Base-by-base conservation (phyloP, 2,797 vertebrate genomes). In the Rousettus madagascariensis region DNA sequence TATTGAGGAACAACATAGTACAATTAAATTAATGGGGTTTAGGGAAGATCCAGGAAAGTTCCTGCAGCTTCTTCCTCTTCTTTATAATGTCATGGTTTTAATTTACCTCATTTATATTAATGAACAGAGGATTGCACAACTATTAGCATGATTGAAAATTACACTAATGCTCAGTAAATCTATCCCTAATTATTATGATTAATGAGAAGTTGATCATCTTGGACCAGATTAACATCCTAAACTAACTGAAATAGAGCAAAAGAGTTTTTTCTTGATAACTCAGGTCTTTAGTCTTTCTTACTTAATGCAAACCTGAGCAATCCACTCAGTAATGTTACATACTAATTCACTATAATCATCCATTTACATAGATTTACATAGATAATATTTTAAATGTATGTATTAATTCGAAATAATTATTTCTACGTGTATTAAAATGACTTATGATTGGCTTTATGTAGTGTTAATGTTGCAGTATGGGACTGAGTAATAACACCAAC, bases 61-160 rank as follows among this genome's bases (percentile, higher is more conserved):
- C 86, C 87, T 49, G 26, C 94, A 97, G 95, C 95, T 98, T 98
- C 94, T 97, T 96, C 93, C 86, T 97, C 78, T 88, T 93, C 94
- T 98, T 98, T 97, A 97, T 97, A 98, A 97, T 97, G 97, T 83
- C 97, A 97, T 69, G 72, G 46, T 97, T 97, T 91, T 98, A 98
- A 98, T 98, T 97, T 98, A 97, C 96, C 95, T 98, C 97, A 98
- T 98, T 98, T 98, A 97, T 98, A 98, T 98, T 98, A 98, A 98
- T 98, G 98, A 98, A 97, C 10, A 72, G 86, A 95, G 97, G 86
- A 97, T 96, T 97, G 97, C 97, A 97, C 91, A 97, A 98, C 97
- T 97, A 98, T 98, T 98, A 98, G 95, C 97, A 96, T 98, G 97
- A 97, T 86, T 97, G 97, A 98, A 98, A 98, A 98, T 96, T 97